Conservation (phyloP, 2,113 vertebrate species). For the Hydropotes inermis region DNA sequence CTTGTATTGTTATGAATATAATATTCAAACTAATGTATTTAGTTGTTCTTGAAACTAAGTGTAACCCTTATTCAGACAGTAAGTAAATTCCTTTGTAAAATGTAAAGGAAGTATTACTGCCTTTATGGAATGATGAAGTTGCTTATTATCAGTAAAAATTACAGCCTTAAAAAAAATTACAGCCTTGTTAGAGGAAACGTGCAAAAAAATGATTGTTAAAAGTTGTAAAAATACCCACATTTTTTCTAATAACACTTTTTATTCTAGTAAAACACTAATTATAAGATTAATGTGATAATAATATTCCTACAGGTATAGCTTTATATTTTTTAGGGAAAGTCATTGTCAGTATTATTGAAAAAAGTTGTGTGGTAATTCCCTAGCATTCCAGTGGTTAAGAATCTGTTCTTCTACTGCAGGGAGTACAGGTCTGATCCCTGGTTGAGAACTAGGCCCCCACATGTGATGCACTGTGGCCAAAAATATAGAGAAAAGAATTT, state of each 20-base stretch:
- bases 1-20: not conserved
- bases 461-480: not conserved
- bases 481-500: not conserved
- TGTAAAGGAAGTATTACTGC: not conserved
- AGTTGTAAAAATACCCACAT: not conserved
- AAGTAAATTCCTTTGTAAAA: not conserved
- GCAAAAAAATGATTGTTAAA: not conserved
- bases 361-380: not conserved
- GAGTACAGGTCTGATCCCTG: not conserved
- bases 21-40: not conserved
- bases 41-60: not conserved
- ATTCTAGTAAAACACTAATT: not conserved
- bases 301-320: not conserved
- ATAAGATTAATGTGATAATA: not conserved
- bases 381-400: not conserved
- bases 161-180: not conserved
- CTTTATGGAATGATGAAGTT: not conserved
- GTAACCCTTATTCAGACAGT: not conserved
- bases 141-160: not conserved
- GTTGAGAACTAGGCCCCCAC: not conserved
- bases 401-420: not conserved
- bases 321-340: not conserved
- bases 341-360: not conserved
- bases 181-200: not conserved
- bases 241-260: not conserved